A percentile compares a stretch with the other conserved stretches of the same genome.
phyloP scores from a whole-genome alignment of 1,140 invertebrate species.

The Heliconius hermathena region DNA sequence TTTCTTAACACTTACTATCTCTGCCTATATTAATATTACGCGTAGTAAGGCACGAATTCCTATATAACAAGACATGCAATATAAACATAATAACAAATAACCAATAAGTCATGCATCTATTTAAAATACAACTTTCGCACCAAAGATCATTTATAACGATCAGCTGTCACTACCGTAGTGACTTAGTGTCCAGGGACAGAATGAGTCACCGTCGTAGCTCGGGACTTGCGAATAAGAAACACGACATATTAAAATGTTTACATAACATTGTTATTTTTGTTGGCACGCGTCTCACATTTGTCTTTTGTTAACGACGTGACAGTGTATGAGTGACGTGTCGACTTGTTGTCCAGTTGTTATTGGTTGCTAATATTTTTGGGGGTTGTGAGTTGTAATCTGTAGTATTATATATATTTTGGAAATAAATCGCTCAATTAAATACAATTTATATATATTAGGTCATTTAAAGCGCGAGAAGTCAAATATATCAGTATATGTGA shows the following conservation, averaged over 20 bases:
- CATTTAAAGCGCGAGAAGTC: no score
- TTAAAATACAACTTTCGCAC: neutral
- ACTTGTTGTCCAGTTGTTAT: neutral
- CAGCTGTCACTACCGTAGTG: neutral
- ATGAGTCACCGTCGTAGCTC: neutral
- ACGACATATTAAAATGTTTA: constrained; percentile 29
- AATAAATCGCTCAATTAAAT: neutral
- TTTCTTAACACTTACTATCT: no score
- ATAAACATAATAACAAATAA: neutral
- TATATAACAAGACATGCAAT: no score
- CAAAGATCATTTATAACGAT: constrained; percentile 16
- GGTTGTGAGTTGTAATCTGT: neutral
- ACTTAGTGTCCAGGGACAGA: neutral
- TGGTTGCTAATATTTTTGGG: neutral
- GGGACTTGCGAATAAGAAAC: neutral
- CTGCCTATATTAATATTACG: no score
- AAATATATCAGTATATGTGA: no score
- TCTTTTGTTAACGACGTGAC: constrained; percentile 17
- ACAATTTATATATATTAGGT: no score
- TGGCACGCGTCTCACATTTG: constrained; percentile 9
- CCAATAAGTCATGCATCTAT: neutral
- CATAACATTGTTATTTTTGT: constrained; percentile 29
- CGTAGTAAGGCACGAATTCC: no score
- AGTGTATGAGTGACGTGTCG: constrained; percentile 16
- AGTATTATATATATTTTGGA: neutral